phyloP scores from a whole-genome alignment of 2,888 invertebrate genomes.

The Papilio demoleus region DNA sequence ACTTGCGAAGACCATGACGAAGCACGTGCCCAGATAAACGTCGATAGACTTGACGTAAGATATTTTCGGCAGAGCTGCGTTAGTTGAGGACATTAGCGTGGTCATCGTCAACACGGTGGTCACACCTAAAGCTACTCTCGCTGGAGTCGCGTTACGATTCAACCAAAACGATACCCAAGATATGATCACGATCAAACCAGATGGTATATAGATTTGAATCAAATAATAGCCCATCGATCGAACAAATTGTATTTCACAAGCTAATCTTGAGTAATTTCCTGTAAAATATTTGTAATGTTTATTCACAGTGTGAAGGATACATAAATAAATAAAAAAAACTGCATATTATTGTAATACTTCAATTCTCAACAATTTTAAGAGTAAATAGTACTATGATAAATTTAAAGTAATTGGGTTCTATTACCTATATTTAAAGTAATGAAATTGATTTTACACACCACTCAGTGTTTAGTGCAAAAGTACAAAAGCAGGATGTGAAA shows the following conservation, averaged over 20 bases:
- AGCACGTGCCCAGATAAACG: constrained; percentile 98
- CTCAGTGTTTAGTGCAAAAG: constrained; percentile 79
- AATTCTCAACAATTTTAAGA: too few species aligned
- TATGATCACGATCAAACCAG: constrained; percentile 98
- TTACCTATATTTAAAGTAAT: constrained; percentile 38
- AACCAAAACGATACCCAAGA: constrained; percentile 99
- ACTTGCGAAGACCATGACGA: constrained; percentile 99
- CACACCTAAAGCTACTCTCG: constrained; percentile 96
- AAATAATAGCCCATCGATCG: constrained; percentile 99
- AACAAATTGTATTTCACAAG: constrained; percentile 98
- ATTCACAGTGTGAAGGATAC: neutral
- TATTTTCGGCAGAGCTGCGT: constrained; percentile 98
- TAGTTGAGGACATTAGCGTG: constrained; percentile 98
- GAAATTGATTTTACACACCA: constrained; percentile 62
- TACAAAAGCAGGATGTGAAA: constrained; percentile 82
- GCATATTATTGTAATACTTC: too few species aligned
- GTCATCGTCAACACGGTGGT: constrained; percentile 99
- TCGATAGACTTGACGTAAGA: constrained; percentile 99
- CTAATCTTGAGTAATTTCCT: constrained; percentile 98
- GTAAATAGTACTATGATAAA: constrained; percentile 3
- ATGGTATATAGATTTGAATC: constrained; percentile 99
- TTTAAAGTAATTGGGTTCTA: constrained; percentile 19
- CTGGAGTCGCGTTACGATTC: constrained; percentile 97
- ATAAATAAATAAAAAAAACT: neutral
- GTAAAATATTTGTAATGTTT: constrained; percentile 52